Base-by-base conservation (phyloP, 2,888 invertebrate genomes). In the Nezara viridula region DNA sequence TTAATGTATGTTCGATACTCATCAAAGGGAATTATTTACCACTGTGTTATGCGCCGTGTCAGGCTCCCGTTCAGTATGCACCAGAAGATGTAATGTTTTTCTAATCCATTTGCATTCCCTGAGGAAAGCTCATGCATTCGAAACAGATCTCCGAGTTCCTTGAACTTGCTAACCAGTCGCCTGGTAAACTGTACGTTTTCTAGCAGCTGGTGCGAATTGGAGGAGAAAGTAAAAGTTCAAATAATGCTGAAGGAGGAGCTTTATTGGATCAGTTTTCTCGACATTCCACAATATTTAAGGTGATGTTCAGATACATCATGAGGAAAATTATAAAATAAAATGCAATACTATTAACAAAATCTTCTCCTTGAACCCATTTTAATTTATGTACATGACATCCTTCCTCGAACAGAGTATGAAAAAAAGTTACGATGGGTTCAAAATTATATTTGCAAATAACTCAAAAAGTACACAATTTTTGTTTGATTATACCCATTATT, bases 91-190 rank as follows among this genome's bases (percentile, higher is more conserved):
- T 44, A 81, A 81, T 81, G 81, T 47, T 81, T 44, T 81, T 81
- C 81, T 81, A 81, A 81, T n/a, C 44, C n/a, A 81, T 81, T 81
- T 81, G 44, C 81, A 81, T n/a, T 40, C n/a, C 81, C 44, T 0
- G 44, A 81, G 44, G 81, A 81, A 44, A 81, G 81, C 81, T 81
- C 81, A 81, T 81, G 81, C 44, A 81, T 81, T 81, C 44, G 44
- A 81, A 81, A 44, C 44, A 81, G 81, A 81, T 40, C 81, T 81
- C 37, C 19, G 12, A 40, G 81, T 47, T n/a, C 44, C 81, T 44
- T 81, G 81, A 81, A 81, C 81, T 81, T 81, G 81, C 44, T 81
- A 81, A 81, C 77, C 24, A 40, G 21, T 40, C 40, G 40, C 10
- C 77, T 4, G 9, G n/a, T 37, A 6, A 77, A 77, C 81, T 81